Evolutionary conservation across 2,888 invertebrate species (phyloP).

Genomic region (Amaurobius ferox): DNA sequence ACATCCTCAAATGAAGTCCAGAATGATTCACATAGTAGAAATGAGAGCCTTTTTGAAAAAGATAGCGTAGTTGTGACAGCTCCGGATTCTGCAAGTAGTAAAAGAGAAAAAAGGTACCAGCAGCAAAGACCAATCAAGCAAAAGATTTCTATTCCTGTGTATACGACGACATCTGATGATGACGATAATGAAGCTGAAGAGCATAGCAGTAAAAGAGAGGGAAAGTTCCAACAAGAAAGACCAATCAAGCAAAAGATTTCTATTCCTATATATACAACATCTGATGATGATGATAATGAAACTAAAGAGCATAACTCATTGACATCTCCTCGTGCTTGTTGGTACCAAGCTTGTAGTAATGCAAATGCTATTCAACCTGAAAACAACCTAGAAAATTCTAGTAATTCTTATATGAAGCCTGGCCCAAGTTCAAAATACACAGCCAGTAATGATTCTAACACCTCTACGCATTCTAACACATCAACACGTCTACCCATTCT

Average conservation of each 20-base stretch:
- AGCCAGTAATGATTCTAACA: too few species aligned
- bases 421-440: conserved; percentile 36
- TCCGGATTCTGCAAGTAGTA: not conserved
- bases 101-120: not conserved
- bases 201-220: too few species aligned
- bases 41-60: not conserved
- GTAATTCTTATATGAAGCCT: not conserved
- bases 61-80: not conserved
- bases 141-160: conserved; percentile 22
- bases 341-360: not conserved
- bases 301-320: too few species aligned
- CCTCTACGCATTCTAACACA: too few species aligned
- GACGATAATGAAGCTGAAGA: too few species aligned
- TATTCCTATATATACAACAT: too few species aligned
- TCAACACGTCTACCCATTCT: too few species aligned
- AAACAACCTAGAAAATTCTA: not conserved
- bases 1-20: not conserved
- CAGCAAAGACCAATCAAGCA: not conserved
- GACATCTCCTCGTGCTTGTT: too few species aligned
- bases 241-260: too few species aligned
- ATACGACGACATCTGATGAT: too few species aligned
- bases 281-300: conserved; percentile 15
- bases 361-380: not conserved
- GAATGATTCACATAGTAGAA: not conserved
- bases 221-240: too few species aligned